A percentile compares a stretch with the other conserved stretches of the same genome.
phyloP scores from a whole-genome alignment of 2,888 invertebrate genomes.

The Eulithis testata region DNA sequence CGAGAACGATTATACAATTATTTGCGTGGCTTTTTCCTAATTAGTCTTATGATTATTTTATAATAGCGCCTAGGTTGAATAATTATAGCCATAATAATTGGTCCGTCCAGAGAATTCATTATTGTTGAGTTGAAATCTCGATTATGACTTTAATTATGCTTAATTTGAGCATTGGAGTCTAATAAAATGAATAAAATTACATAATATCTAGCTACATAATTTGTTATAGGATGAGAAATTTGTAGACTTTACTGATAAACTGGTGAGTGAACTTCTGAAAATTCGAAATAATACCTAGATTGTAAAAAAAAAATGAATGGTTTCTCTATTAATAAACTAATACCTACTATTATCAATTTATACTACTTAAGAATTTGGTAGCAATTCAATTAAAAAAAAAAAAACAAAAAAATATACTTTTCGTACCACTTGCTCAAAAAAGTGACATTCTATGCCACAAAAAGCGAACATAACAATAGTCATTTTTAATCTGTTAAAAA shows the following conservation, averaged over 20 bases:
- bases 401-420: too few species aligned
- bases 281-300: too few species aligned
- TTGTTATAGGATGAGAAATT: constrained; percentile 7
- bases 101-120: constrained; percentile 55
- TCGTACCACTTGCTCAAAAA: too few species aligned
- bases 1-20: constrained; percentile 50
- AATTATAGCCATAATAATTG: constrained; percentile 54
- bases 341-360: too few species aligned
- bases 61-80: constrained; percentile 48
- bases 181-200: constrained; percentile 35
- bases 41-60: constrained; percentile 66
- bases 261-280: too few species aligned
- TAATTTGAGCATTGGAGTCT: constrained; percentile 59
- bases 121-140: constrained; percentile 45
- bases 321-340: too few species aligned
- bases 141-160: constrained; percentile 66
- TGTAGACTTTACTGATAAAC: background rate
- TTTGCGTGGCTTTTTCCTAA: constrained; percentile 55
- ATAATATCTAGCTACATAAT: constrained; percentile 11
- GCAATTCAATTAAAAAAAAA: background rate
- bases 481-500: too few species aligned
- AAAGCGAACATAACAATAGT: too few species aligned
- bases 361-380: too few species aligned
- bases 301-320: background rate
- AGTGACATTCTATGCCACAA: too few species aligned